Conservation (phyloP, 2,797 vertebrate species). For the Sarcoramphus papa region DNA sequence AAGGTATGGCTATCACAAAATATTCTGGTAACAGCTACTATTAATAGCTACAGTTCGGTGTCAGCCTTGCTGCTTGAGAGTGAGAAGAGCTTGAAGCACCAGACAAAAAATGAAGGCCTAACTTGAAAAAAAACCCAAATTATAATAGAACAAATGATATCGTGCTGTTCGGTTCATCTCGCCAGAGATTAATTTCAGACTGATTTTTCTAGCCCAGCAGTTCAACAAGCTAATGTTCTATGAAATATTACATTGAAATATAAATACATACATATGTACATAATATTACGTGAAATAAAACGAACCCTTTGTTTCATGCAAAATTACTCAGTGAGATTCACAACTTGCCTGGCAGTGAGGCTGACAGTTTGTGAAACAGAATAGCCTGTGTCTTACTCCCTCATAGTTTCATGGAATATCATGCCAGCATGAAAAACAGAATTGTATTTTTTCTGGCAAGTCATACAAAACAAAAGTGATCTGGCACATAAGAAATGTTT, state of each 20-base stretch:
- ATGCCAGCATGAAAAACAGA: neutral
- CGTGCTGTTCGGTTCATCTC: neutral
- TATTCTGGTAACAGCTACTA: neutral
- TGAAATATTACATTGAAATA: neutral
- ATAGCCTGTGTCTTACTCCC: neutral
- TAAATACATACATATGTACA: neutral
- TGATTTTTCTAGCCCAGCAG: neutral
- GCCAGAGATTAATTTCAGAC: neutral
- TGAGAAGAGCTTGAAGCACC: neutral
- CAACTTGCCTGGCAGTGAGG: neutral
- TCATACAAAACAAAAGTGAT: neutral
- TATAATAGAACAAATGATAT: neutral
- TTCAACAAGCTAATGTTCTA: neutral
- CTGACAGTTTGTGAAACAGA: neutral
- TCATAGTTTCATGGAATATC: neutral
- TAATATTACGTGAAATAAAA: neutral
- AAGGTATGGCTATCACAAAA: neutral
- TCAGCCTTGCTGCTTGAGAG: neutral
- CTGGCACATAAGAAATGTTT: neutral
- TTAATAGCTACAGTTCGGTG: rapidly evolving
- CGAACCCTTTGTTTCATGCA: neutral
- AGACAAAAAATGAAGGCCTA: neutral
- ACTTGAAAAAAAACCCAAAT: rapidly evolving
- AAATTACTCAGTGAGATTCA: neutral
- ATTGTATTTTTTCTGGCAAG: neutral